Evolutionary conservation across 2,113 vertebrate genomes (phyloP).

Genomic region (Electrona antarctica): DNA sequence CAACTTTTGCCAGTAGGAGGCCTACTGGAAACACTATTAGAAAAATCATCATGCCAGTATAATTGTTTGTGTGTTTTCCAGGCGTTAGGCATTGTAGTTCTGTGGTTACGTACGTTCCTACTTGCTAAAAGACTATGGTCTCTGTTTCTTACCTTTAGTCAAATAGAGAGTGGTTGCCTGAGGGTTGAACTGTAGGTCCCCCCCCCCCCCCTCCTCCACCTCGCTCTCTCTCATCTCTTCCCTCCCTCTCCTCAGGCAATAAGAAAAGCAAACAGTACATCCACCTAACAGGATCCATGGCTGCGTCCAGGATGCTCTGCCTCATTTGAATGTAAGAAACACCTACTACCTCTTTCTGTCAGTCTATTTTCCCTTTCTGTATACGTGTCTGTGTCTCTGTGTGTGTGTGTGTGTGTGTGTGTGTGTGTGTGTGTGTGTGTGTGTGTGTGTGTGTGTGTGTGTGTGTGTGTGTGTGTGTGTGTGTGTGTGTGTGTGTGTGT

Average conservation of each 20-base stretch:
- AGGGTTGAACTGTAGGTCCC: slow-evolving; percentile 56
- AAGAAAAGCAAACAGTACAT: slow-evolving; percentile 67
- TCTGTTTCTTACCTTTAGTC: slow-evolving; percentile 15
- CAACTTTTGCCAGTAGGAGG: no score
- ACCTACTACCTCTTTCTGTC: slow-evolving; percentile 41
- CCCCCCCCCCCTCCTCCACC: not conserved
- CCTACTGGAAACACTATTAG: no score
- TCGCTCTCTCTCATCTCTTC: slow-evolving; percentile 8
- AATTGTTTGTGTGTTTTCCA: no score
- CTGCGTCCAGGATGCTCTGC: slow-evolving; percentile 63
- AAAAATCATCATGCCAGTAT: no score
- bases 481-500: slow-evolving; percentile 1
- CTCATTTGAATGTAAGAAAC: slow-evolving; percentile 72
- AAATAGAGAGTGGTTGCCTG: slow-evolving; percentile 41
- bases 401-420: not conserved
- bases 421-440: slow-evolving; percentile 3
- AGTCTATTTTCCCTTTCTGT: not conserved
- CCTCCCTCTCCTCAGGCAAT: slow-evolving; percentile 67
- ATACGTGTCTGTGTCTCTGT: not conserved
- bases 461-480: not conserved
- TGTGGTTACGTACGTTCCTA: no score
- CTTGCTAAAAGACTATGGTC: no score
- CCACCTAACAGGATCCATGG: slow-evolving; percentile 70
- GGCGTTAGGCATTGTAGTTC: no score
- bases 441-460: slow-evolving; percentile 8